Conservation (phyloP, 1,140 invertebrate species). For the Saxidomus purpurata region DNA sequence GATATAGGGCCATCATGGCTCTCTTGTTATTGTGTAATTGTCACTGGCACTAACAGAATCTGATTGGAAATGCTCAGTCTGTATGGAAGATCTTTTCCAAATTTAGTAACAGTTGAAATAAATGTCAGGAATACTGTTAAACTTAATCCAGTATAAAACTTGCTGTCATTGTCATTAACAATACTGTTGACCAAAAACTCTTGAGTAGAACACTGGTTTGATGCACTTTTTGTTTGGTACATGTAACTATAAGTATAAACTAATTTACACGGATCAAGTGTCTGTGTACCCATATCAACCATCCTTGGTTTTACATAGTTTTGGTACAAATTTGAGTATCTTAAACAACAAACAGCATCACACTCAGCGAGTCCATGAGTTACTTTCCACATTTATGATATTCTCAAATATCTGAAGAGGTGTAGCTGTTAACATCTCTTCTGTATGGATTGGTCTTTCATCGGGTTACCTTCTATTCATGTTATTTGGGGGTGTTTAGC, state of each 20-base stretch:
- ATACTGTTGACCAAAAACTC: constrained; percentile 30
- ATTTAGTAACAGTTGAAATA: neutral
- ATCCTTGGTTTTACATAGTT: constrained; percentile 1
- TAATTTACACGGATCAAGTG: neutral
- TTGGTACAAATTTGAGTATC: neutral
- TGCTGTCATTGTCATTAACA: neutral
- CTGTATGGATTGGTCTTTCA: neutral
- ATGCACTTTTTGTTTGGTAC: neutral
- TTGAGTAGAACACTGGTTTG: constrained; percentile 2
- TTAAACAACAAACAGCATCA: neutral
- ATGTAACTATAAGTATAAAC: neutral
- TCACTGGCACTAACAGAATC: constrained; percentile 69
- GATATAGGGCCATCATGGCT: too few relatives aligned
- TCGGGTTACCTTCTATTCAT: neutral
- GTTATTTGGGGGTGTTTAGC: neutral
- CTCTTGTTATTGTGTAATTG: constrained; percentile 76
- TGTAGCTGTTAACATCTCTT: constrained; percentile 3
- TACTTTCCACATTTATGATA: neutral
- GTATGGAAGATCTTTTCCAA: constrained; percentile 20
- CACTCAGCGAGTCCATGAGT: neutral
- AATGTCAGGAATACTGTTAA: constrained; percentile 37
- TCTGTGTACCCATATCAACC: constrained; percentile 16
- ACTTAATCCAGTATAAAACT: constrained; percentile 47
- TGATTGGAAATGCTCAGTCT: constrained; percentile 17
- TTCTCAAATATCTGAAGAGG: neutral